These are phyloP conservation scores for Ailuropoda melanoleuca DNA, from an alignment of 2,113 vertebrate genomes.

Conservation along the genomic window DNA sequence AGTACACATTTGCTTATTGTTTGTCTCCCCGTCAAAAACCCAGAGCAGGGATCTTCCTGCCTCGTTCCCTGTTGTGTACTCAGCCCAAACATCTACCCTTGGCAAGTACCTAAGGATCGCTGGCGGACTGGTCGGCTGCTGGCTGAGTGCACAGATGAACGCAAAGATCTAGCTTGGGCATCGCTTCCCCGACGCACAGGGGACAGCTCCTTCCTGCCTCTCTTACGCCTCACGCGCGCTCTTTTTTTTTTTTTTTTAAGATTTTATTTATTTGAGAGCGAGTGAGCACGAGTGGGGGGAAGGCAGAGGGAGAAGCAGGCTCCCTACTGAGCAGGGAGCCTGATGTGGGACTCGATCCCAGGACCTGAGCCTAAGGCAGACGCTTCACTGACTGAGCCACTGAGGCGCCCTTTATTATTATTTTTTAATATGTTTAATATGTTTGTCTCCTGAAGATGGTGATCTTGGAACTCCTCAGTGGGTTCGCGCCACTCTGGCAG, in stretches of 20 bases:
- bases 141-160: fast-evolving
- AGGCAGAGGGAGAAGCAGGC: no score
- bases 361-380: no score
- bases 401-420: no score
- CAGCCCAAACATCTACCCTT: not conserved
- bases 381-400: no score
- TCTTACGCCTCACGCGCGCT: not conserved
- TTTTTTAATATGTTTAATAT: no score
- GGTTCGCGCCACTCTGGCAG: not conserved
- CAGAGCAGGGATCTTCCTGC: not conserved
- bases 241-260: not conserved
- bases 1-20: not conserved
- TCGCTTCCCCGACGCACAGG: not conserved
- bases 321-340: no score
- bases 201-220: not conserved
- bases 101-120: fast-evolving
- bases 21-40: not conserved
- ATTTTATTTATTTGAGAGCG: no score
- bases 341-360: no score
- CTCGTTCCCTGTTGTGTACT: not conserved
- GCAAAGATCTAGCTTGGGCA: not conserved
- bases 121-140: not conserved
- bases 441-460: not conserved
- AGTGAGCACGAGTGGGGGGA: no score
- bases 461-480: not conserved